Evolutionary conservation across 1,140 invertebrate genomes (phyloP).

Genomic region (Dryas iulia): DNA sequence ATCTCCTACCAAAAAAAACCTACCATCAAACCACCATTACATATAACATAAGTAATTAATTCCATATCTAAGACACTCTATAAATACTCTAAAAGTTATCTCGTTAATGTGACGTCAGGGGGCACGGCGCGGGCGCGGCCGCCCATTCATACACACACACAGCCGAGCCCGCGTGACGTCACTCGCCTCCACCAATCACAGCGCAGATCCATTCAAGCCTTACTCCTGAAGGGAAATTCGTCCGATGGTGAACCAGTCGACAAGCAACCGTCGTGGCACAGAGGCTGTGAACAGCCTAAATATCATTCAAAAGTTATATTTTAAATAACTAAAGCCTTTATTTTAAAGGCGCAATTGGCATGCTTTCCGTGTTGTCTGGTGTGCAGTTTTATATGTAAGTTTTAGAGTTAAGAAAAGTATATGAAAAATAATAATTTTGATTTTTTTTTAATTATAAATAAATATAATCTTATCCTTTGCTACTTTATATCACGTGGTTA

Average conservation of each 20-base stretch:
- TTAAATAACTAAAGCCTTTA: neutral
- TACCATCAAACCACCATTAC: too few species aligned
- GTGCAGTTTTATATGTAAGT: conserved; percentile 32
- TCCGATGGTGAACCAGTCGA: conserved; percentile 67
- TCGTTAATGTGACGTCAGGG: conserved; percentile 73
- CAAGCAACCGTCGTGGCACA: conserved; percentile 45
- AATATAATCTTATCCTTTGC: neutral
- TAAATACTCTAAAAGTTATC: conserved; percentile 50
- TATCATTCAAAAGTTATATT: neutral
- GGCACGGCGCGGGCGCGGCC: conserved; percentile 73
- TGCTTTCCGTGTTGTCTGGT: conserved; percentile 13
- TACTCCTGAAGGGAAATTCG: conserved; percentile 76
- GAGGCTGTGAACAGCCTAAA: conserved; percentile 7
- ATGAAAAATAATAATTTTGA: neutral
- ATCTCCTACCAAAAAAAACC: too few species aligned
- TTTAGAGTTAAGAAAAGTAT: conserved; percentile 28
- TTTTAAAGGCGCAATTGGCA: conserved; percentile 9
- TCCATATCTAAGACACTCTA: conserved; percentile 6
- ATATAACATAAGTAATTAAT: conserved; percentile 7
- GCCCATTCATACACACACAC: conserved; percentile 66
- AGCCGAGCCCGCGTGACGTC: conserved; percentile 59
- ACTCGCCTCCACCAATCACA: conserved; percentile 62
- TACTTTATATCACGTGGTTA: conserved; percentile 56
- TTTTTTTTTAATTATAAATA: too few species aligned
- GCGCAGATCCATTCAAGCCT: conserved; percentile 74